A percentile compares a stretch with the other conserved stretches of the same genome.
Evolutionary conservation across 2,888 invertebrate species (phyloP).

Genomic region (Arrhopalites spinosus): DNA sequence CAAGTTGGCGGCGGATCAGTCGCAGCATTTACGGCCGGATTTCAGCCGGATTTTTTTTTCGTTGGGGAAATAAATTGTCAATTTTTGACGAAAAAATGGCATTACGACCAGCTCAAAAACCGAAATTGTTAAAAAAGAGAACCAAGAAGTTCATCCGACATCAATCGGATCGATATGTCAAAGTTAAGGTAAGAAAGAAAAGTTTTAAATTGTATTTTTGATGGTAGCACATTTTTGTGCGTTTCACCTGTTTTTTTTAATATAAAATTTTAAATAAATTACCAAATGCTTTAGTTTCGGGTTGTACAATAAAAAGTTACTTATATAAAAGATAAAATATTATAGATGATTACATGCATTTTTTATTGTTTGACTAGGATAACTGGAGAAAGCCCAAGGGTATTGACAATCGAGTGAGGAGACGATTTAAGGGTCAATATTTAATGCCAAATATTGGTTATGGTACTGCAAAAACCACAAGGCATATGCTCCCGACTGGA

Average conservation of each 20-base stretch:
- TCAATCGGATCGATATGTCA: constrained; percentile 97
- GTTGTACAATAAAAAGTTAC: too few relatives aligned
- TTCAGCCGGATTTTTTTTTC: too few relatives aligned
- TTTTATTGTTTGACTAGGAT: constrained; percentile 64
- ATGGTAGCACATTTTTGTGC: too few relatives aligned
- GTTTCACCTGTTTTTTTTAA: too few relatives aligned
- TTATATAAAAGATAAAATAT: too few relatives aligned
- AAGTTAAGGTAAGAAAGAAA: constrained; percentile 75
- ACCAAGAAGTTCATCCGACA: constrained; percentile 98
- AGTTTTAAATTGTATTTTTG: background rate
- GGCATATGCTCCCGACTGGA: constrained; percentile 96
- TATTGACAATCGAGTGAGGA: constrained; percentile 99
- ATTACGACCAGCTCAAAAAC: constrained; percentile 80
- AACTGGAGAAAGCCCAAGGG: constrained; percentile 99
- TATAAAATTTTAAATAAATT: too few relatives aligned
- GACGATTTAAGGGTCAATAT: constrained; percentile 98
- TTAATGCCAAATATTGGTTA: constrained; percentile 99
- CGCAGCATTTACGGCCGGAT: too few relatives aligned
- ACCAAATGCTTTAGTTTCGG: too few relatives aligned
- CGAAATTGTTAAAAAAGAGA: constrained; percentile 93
- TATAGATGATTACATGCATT: too few relatives aligned
- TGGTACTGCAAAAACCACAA: constrained; percentile 91
- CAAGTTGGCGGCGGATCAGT: too few relatives aligned
- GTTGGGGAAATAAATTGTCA: too few relatives aligned
- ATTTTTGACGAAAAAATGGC: constrained; percentile 65